Evolutionary conservation across 2,113 vertebrate species (phyloP).

Genomic region (Pagrus major): DNA sequence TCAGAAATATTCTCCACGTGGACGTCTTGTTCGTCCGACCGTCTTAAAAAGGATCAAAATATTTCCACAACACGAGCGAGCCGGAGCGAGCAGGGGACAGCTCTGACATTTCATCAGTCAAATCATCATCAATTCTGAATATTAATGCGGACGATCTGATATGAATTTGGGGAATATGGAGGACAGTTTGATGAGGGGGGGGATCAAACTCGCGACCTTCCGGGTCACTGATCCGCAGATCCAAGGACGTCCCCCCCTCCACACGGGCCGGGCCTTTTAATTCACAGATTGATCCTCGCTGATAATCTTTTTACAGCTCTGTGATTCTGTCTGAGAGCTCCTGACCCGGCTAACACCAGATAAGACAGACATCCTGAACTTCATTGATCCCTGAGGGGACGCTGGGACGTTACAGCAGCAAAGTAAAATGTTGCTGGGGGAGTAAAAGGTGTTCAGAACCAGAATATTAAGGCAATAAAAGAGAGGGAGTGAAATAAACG

Average conservation of each 20-base stretch:
- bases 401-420: conserved; percentile 5
- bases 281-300: conserved; percentile 16
- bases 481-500: conserved; percentile 40
- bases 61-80: background rate
- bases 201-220: conserved; percentile 13
- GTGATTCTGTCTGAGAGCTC: conserved; percentile 15
- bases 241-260: conserved; percentile 37
- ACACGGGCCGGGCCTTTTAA: background rate
- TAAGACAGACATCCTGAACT: conserved; percentile 21
- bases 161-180: background rate
- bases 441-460: conserved; percentile 27
- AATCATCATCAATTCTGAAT: conserved; percentile 43
- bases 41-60: background rate
- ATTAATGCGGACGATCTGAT: background rate
- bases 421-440: conserved; percentile 18
- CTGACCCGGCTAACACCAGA: conserved; percentile 34
- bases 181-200: conserved; percentile 6
- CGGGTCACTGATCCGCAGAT: background rate
- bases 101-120: conserved; percentile 60
- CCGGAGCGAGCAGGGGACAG: background rate
- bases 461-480: conserved; percentile 47
- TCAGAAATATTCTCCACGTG: background rate
- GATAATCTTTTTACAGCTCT: conserved; percentile 38
- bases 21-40: background rate
- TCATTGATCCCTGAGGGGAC: conserved; percentile 33